Conservation (phyloP, 2,113 vertebrate species). For the Hiodon tergisus region DNA sequence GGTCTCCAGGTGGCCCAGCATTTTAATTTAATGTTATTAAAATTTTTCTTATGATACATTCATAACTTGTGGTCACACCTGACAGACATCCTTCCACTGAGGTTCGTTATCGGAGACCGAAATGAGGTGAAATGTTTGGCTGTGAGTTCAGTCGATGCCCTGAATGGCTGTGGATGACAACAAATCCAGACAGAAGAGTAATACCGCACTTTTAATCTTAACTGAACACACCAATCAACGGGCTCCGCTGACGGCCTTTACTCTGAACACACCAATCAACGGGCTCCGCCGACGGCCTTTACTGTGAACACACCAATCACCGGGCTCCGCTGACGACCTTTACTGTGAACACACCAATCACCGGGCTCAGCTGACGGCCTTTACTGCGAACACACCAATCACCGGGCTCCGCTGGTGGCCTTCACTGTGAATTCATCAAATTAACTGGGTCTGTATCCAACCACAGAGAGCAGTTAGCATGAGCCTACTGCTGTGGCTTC, state of each 20-base stretch:
- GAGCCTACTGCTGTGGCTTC: neutral
- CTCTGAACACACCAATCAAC: neutral
- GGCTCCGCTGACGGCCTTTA: neutral
- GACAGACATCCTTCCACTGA: too few species aligned
- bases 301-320: neutral
- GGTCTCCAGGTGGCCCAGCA: neutral
- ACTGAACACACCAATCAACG: neutral
- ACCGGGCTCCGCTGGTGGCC: too few species aligned
- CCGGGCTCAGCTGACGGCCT: neutral
- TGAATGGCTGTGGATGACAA: too few species aligned
- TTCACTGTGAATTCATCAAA: neutral
- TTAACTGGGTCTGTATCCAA: slow-evolving; percentile 9
- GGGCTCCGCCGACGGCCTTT: neutral
- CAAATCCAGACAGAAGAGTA: too few species aligned
- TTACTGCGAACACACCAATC: neutral
- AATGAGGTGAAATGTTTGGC: too few species aligned
- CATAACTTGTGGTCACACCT: neutral
- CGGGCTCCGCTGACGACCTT: neutral
- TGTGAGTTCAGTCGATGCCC: too few species aligned
- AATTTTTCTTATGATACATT: neutral
- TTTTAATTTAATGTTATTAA: neutral
- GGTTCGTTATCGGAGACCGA: too few species aligned
- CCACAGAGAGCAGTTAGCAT: neutral
- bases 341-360: neutral
- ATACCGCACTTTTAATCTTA: too few species aligned